Evolutionary conservation across 64 coral and sea anemone species (phyloP).

Genomic region (Stylophora pistillata): DNA sequence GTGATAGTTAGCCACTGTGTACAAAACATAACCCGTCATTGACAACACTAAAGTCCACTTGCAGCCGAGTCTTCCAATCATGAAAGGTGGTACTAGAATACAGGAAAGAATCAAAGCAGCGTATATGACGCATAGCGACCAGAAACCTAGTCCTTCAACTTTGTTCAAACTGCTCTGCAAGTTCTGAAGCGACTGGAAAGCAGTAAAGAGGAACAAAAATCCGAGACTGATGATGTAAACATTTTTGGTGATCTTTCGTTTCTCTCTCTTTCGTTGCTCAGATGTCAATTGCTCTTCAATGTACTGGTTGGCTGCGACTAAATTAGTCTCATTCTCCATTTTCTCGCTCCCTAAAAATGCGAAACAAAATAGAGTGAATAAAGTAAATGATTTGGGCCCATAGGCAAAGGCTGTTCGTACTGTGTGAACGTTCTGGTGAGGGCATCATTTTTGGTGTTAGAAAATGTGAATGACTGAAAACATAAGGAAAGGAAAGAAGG

Average conservation of each 20-base stretch:
- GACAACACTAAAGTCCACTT: conserved; percentile 91
- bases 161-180: conserved; percentile 95
- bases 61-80: conserved; percentile 93
- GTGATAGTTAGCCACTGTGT: conserved; percentile 87
- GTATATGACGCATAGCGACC: conserved; percentile 85
- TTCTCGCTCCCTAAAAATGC: too few relatives aligned
- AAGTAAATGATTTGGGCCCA: too few relatives aligned
- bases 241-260: conserved; percentile 85
- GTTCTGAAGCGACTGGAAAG: conserved; percentile 96
- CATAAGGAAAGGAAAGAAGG: too few relatives aligned
- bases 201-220: conserved; percentile 92
- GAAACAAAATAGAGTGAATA: too few relatives aligned
- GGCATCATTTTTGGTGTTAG: too few relatives aligned
- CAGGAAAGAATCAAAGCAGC: conserved; percentile 84
- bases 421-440: too few relatives aligned
- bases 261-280: conserved; percentile 57
- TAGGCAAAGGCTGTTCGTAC: too few relatives aligned
- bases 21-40: conserved; percentile 86
- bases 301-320: neutral
- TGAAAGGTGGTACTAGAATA: conserved; percentile 86
- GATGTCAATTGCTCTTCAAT: conserved; percentile 30
- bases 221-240: conserved; percentile 79
- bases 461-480: too few relatives aligned
- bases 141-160: conserved; percentile 77
- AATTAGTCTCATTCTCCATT: neutral